Base-by-base conservation (phyloP, 2,797 vertebrate genomes). In the Gymnocypris eckloni region DNA sequence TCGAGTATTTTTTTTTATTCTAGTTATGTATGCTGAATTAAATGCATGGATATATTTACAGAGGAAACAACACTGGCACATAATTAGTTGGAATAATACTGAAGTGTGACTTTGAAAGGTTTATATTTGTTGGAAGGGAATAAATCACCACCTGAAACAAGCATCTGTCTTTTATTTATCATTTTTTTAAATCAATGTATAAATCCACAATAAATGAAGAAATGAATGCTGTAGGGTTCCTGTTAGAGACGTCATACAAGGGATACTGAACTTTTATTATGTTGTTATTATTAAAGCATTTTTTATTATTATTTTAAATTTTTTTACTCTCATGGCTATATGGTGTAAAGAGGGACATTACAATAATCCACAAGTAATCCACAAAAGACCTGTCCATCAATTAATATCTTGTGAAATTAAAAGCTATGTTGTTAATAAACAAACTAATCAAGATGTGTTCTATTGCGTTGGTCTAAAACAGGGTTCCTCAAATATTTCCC, bases 61-160 rank as follows among this genome's bases (percentile, higher is more conserved):
- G 39, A 18, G 1, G 4, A 33, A 25, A 39, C 13, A 61, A 15
- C 37, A 41, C 52, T 56, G 52, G 50, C 6, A n/a, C 18, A 33
- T 61, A 64, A 83, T 73, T 8, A 48, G 70, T 37, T 83, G 41
- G 43, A 75, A 45, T 37, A 75, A 75, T 13, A 56, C 37, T 70
- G 9, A 54, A 71, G 37, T 25, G 11, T 16, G 33, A 41, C 22
- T 41, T 71, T 71, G 20, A 56, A 56, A n/a, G 1, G 37, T 78
- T 54, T 39, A 56, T 20, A 56, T 56, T 15, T 56, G 12, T n/a
- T 78, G 52, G 11, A 56, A 39, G 28, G 28, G 18, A 20, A 41
- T 73, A 28, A 48, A 48, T 48, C 20, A n/a, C 39, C 66, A 37
- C 39, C 3, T 33, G 52, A 50, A 75, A 20, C 25, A 52, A 4